Evolutionary conservation across 2,888 invertebrate species (phyloP).

Genomic region (Eilema griseolum): DNA sequence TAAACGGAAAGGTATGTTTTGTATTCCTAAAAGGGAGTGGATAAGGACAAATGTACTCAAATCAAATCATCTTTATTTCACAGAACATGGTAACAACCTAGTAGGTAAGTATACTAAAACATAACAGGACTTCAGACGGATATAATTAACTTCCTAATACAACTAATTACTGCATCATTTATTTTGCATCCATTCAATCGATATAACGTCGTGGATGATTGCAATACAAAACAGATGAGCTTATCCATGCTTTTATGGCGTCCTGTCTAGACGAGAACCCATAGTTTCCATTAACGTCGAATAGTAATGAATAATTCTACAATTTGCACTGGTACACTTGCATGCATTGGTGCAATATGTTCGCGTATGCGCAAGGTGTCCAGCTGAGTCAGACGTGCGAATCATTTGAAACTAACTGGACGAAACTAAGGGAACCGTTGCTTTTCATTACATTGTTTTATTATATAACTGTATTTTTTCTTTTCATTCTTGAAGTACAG

Average conservation of each 20-base stretch:
- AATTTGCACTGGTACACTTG: constrained; percentile 64
- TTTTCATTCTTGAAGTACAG: constrained; percentile 47
- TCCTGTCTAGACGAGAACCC: constrained; percentile 53
- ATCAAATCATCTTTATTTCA: no score
- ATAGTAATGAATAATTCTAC: constrained; percentile 70
- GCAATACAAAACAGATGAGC: constrained; percentile 44
- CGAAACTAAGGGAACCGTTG: constrained; percentile 57
- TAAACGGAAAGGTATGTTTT: not conserved
- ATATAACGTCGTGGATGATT: constrained; percentile 45
- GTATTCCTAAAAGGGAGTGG: not conserved
- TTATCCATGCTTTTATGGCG: constrained; percentile 55
- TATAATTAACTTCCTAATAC: constrained; percentile 35
- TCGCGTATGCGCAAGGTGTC: constrained; percentile 63
- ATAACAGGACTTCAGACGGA: constrained; percentile 35
- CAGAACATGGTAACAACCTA: no score
- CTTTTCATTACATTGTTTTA: constrained; percentile 54
- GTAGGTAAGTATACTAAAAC: no score
- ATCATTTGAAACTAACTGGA: constrained; percentile 56
- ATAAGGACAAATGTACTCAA: not conserved
- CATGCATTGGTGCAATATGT: constrained; percentile 62
- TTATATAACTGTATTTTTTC: constrained; percentile 61
- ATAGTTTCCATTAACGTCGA: constrained; percentile 56
- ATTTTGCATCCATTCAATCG: constrained; percentile 45
- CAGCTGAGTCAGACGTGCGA: constrained; percentile 58
- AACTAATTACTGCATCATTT: constrained; percentile 24